phyloP scores from a whole-genome alignment of 2,113 vertebrate species.

The Nyctereutes procyonoides region DNA sequence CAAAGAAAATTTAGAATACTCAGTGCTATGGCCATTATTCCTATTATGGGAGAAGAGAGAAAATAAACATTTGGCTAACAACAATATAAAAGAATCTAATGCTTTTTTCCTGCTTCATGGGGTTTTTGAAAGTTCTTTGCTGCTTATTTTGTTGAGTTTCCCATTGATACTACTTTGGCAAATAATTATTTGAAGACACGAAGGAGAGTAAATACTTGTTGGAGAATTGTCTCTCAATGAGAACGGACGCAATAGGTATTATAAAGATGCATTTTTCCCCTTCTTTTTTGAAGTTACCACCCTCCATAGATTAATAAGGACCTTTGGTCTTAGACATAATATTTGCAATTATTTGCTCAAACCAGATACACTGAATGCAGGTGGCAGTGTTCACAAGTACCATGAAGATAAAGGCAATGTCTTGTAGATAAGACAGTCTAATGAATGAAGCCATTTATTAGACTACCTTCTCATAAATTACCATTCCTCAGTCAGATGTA shows the following conservation, averaged over 20 bases:
- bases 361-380: not conserved
- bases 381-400: not conserved
- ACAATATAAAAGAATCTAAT: not conserved
- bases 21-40: not conserved
- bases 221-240: not conserved
- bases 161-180: not conserved
- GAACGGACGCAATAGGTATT: not conserved
- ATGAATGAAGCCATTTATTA: conserved; percentile 15
- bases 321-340: conserved; percentile 1
- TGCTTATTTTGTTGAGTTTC: conserved; percentile 41
- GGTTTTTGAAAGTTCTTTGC: conserved; percentile 21
- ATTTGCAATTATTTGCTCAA: not conserved
- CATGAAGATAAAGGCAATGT: not conserved
- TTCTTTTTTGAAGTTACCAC: not conserved
- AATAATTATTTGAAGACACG: not conserved
- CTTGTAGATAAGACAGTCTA: not conserved
- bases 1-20: conserved; percentile 27
- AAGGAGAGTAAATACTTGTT: conserved; percentile 25
- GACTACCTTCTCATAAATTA: not conserved
- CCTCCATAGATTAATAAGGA: not conserved
- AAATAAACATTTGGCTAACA: conserved; percentile 11
- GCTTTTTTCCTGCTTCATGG: not conserved
- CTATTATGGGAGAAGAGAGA: not conserved
- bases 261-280: not conserved
- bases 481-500: not conserved